Evolutionary conservation across 2,888 invertebrate genomes (phyloP).

Genomic region (Scaptodrosophila latifasciaeformis): DNA sequence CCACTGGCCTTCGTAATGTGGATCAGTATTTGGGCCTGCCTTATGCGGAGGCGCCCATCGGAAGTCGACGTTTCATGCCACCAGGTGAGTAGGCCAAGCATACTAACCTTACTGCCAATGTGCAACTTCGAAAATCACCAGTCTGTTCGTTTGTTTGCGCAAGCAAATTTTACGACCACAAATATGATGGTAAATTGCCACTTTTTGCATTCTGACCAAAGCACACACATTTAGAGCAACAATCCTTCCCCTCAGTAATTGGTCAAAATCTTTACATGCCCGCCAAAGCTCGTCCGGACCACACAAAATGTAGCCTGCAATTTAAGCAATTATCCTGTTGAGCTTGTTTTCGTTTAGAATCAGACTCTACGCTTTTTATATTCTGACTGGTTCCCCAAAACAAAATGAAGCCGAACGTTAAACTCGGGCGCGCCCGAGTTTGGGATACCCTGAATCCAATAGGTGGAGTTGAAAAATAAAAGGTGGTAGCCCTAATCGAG

Average conservation of each 20-base stretch:
- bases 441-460: too few species aligned
- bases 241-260: slow-evolving; percentile 5
- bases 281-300: slow-evolving; percentile 9
- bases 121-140: too few species aligned
- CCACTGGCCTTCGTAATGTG: slow-evolving; percentile 80
- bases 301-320: slow-evolving; percentile 49
- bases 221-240: slow-evolving; percentile 25
- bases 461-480: too few species aligned
- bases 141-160: not conserved
- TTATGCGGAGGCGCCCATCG: slow-evolving; percentile 87
- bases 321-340: slow-evolving; percentile 58
- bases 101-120: too few species aligned
- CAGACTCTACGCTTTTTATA: too few species aligned
- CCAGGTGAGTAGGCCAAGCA: slow-evolving; percentile 78
- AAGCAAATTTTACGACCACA: slow-evolving; percentile 18
- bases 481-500: too few species aligned
- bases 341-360: slow-evolving; percentile 3
- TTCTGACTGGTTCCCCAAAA: too few species aligned
- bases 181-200: slow-evolving; percentile 48
- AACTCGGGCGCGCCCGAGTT: too few species aligned
- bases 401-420: too few species aligned
- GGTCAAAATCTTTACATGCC: slow-evolving; percentile 17
- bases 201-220: slow-evolving; percentile 24
- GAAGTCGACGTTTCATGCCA: slow-evolving; percentile 87
- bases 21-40: slow-evolving; percentile 88